A percentile compares a stretch with the other conserved stretches of the same genome.
Evolutionary conservation across 2,113 vertebrate species (phyloP).

Genomic region (Malurus cyaneus): DNA sequence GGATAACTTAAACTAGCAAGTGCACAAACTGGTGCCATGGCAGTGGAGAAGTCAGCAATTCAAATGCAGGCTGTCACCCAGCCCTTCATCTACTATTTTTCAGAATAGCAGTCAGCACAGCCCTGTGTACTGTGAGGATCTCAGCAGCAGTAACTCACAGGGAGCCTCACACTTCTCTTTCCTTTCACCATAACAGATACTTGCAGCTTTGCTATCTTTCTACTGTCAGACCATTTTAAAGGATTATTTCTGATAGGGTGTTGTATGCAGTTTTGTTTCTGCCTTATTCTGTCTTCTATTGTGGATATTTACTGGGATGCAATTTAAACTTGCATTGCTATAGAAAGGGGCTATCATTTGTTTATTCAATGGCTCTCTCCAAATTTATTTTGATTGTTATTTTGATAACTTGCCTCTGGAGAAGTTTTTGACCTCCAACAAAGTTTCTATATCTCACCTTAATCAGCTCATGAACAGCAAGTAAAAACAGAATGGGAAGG

Average conservation of each 20-base stretch:
- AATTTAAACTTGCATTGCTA: constrained; percentile 2
- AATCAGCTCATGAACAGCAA: not conserved
- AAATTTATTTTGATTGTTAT: constrained; percentile 41
- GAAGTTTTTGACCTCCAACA: constrained; percentile 41
- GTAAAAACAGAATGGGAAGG: not conserved
- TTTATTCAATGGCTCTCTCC: constrained; percentile 18
- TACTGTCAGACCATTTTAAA: not conserved
- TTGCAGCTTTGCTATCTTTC: not conserved
- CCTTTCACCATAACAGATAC: not conserved
- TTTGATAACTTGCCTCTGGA: not conserved
- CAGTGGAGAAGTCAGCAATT: fast-evolving
- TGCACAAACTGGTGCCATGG: not conserved
- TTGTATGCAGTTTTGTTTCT: not conserved
- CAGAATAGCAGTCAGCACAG: not conserved
- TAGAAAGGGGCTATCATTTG: constrained; percentile 11
- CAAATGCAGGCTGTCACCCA: not conserved
- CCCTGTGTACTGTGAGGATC: not conserved
- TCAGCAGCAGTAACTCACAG: not conserved
- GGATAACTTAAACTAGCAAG: not conserved
- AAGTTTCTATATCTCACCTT: constrained; percentile 23
- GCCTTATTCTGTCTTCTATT: not conserved
- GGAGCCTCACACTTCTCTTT: not conserved
- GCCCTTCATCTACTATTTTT: not conserved
- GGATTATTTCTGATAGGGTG: not conserved
- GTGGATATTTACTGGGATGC: not conserved